Evolutionary conservation across 2,113 vertebrate genomes (phyloP).

Genomic region (Stegastes partitus): DNA sequence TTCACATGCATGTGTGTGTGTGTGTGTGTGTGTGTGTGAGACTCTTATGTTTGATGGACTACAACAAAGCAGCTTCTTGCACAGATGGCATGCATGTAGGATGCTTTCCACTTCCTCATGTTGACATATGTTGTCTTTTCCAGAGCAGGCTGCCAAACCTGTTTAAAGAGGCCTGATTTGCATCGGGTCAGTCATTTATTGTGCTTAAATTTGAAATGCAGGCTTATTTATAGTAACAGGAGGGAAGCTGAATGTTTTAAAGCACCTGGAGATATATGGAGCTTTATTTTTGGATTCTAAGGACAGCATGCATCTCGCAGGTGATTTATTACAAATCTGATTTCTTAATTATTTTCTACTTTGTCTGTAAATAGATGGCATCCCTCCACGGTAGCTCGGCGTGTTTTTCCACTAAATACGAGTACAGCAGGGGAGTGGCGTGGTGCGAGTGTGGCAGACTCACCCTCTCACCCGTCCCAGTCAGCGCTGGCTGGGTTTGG

Average conservation of each 20-base stretch:
- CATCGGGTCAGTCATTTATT: conserved; percentile 10
- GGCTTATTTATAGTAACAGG: not conserved
- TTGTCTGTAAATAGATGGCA: conserved; percentile 47
- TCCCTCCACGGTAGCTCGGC: conserved; percentile 25
- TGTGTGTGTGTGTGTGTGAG: conserved; percentile 1
- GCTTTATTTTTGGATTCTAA: not conserved
- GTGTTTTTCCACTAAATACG: conserved; percentile 52
- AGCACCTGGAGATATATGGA: conserved; percentile 5
- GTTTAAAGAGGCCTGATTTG: conserved; percentile 53
- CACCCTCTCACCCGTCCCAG: conserved; percentile 62
- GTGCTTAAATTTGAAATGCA: not conserved
- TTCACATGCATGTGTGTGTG: conserved; percentile 21
- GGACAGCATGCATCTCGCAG: conserved; percentile 4
- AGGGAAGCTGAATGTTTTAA: not conserved
- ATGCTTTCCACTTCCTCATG: conserved; percentile 72
- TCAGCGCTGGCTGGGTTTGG: conserved; percentile 55
- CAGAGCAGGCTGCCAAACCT: conserved; percentile 57
- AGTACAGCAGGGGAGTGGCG: conserved; percentile 33
- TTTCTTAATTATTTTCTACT: conserved; percentile 17
- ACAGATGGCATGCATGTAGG: conserved; percentile 79
- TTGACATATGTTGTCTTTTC: conserved; percentile 78
- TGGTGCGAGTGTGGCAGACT: conserved; percentile 57
- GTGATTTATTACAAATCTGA: conserved; percentile 26
- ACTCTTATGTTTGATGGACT: conserved; percentile 14
- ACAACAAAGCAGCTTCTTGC: conserved; percentile 52